A percentile compares a stretch with the other conserved stretches of the same genome.
Conservation (phyloP, 2,888 invertebrate species). For the Amphipoea oculea region DNA sequence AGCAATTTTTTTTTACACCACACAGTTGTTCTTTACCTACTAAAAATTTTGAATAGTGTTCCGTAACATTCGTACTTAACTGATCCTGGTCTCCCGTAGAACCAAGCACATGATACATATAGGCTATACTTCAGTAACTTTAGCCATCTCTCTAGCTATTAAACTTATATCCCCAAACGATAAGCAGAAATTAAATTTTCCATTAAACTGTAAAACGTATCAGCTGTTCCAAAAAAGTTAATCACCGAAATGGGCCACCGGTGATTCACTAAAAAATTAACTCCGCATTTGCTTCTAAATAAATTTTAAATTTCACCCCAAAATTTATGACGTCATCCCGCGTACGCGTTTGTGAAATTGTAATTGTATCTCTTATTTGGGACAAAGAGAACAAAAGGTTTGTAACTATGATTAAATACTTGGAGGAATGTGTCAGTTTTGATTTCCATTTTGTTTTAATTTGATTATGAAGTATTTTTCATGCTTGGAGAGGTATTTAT, state of each 20-base stretch:
- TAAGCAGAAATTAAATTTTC: conserved; percentile 69
- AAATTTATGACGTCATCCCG: conserved; percentile 82
- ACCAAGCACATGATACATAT: neutral
- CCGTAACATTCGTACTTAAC: neutral
- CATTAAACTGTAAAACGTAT: conserved; percentile 68
- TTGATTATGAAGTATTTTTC: conserved; percentile 48
- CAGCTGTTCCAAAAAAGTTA: conserved; percentile 71
- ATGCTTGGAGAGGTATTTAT: neutral
- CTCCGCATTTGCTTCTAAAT: conserved; percentile 84
- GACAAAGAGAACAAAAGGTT: conserved; percentile 79
- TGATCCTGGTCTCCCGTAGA: neutral
- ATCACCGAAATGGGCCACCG: conserved; percentile 80
- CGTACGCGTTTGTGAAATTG: conserved; percentile 69
- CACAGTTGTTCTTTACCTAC: too few relatives aligned
- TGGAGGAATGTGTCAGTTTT: conserved; percentile 53
- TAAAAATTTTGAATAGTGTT: neutral
- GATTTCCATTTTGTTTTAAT: conserved; percentile 55
- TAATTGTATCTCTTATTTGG: conserved; percentile 83
- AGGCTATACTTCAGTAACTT: neutral
- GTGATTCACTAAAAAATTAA: conserved; percentile 84
- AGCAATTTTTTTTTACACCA: neutral
- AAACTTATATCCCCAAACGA: conserved; percentile 63
- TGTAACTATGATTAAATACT: conserved; percentile 75
- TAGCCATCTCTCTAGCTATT: conserved; percentile 35
- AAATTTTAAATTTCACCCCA: conserved; percentile 83